phyloP scores from a whole-genome alignment of 2,888 invertebrate genomes.

The Aspidiotus destructor region DNA sequence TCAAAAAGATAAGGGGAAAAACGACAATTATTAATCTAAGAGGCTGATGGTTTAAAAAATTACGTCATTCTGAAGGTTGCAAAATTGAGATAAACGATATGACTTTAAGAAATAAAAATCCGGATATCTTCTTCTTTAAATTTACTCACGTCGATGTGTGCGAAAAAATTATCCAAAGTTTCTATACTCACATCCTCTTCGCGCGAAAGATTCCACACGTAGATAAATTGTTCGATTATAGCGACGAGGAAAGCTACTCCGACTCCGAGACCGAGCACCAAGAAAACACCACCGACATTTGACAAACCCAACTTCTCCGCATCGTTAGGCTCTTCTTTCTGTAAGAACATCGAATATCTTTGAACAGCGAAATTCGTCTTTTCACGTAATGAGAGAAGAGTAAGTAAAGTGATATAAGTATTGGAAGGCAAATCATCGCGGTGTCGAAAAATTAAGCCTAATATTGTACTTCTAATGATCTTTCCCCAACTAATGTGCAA shows the following conservation, averaged over 20 bases:
- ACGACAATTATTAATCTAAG: no score
- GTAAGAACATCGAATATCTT: conserved; percentile 7
- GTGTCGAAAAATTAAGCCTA: background rate
- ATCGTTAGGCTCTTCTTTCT: conserved; percentile 41
- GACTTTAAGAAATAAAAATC: background rate
- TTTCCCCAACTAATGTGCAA: no score
- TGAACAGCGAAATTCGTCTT: no score
- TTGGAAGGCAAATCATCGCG: background rate
- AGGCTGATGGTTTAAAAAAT: background rate
- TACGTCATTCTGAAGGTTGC: background rate
- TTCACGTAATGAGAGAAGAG: no score
- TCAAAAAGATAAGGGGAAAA: no score
- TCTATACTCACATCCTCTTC: conserved; percentile 57
- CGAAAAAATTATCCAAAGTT: background rate
- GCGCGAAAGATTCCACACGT: conserved; percentile 65
- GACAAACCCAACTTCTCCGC: conserved; percentile 62
- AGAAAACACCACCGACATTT: conserved; percentile 86
- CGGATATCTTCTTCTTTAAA: background rate
- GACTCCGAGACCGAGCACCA: conserved; percentile 69
- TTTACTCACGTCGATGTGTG: background rate
- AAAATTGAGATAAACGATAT: conserved; percentile 1
- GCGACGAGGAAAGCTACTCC: conserved; percentile 62
- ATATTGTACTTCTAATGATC: no score
- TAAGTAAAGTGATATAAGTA: background rate
- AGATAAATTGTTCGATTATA: conserved; percentile 73